phyloP scores from a whole-genome alignment of 2,113 vertebrate genomes.

The Egretta garzetta region DNA sequence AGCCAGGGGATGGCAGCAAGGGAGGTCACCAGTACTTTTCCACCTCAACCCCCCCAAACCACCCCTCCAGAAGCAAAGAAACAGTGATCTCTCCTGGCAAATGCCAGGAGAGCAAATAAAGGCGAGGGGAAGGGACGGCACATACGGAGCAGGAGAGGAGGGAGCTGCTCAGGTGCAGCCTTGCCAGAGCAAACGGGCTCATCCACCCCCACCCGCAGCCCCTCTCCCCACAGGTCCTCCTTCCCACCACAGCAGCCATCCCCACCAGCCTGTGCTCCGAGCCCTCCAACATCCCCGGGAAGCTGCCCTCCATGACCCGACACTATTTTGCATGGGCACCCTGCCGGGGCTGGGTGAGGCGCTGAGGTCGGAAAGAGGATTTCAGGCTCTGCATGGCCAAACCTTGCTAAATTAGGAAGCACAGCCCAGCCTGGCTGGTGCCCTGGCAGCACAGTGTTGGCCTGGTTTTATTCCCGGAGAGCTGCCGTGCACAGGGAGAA shows the following conservation, averaged over 20 bases:
- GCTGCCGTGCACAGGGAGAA: rapidly evolving
- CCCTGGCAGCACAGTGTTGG: background rate
- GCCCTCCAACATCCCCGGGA: background rate
- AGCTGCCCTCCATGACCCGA: background rate
- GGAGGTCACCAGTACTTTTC: constrained; percentile 75
- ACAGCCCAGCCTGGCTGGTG: background rate
- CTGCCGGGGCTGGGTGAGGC: background rate
- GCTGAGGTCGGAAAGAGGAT: background rate
- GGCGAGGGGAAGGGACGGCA: constrained; percentile 3
- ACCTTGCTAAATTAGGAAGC: background rate
- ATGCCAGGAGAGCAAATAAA: constrained; percentile 59
- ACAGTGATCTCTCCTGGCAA: constrained; percentile 62
- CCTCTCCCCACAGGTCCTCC: too few relatives aligned
- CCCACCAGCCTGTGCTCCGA: background rate
- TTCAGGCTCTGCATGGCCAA: background rate
- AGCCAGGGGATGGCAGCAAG: background rate
- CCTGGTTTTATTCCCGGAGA: background rate
- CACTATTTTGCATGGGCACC: background rate
- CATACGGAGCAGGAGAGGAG: background rate
- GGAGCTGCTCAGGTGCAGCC: background rate
- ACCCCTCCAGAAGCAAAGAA: constrained; percentile 21
- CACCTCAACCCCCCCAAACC: background rate
- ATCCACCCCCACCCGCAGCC: background rate
- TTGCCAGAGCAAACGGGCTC: background rate
- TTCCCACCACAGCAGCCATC: background rate